Base-by-base conservation (phyloP, 2,113 vertebrate genomes). In the Dasyurus viverrinus region DNA sequence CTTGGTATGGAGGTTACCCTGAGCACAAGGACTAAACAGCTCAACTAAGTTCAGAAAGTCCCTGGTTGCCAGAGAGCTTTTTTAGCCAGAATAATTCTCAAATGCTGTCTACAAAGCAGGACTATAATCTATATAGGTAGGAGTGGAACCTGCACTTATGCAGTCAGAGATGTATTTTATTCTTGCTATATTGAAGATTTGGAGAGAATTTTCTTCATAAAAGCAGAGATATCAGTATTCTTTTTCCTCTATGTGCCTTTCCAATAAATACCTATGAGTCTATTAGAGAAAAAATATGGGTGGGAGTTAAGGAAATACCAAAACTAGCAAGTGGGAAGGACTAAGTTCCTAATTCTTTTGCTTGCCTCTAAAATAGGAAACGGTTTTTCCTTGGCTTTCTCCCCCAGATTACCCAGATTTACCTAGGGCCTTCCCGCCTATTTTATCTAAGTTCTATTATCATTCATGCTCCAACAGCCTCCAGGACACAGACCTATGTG, bases 401-500 rank as follows among this genome's bases (percentile, higher is more conserved):
- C 4, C 14, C 30, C 57, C 90, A 48, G n/a, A 76, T 92, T 89
- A 36, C 7, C 14, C 68, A 42, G 68, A 22, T 2, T 54, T 55
- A 91, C 93, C 89, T 76, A 93, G 92, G 19, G 91, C 53, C 50
- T 46, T 91, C 47, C 25, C 92, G 50, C 92, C 95, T 96, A 95
- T 95, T 97, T 94, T 53, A 36, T 91, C 60, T 68, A 68, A 36
- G 11, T 68, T 60, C 55, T 60, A 36, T 93, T 55, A 36, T 91
- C 84, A 89, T 53, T 96, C 95, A 91, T 95, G 60, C 54, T 53
- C 95, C 53, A 92, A 96, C 92, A 95, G 90, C 95, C 95, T 95
- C 94, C 42, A 93, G 12, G 89, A 94, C 97, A 96, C 94, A 96
- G 97, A 96, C 96, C 96, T 93, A 55, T 91, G 42, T 68, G 94